Conservation (phyloP, 2,113 vertebrate species). For the Mustelus asterias region DNA sequence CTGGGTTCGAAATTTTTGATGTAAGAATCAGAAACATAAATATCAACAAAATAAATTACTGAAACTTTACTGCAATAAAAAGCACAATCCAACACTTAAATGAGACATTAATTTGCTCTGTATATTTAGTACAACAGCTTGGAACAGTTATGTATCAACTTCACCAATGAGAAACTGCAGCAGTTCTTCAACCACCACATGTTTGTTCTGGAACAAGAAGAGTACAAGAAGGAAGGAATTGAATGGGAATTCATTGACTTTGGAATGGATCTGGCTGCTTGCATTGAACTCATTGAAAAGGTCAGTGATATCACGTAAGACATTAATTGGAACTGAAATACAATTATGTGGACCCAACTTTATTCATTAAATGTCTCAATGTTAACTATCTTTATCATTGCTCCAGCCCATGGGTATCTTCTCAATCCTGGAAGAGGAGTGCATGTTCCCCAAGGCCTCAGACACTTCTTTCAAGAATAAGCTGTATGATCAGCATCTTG, state of each 20-base stretch:
- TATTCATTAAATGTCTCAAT: no score
- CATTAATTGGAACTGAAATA: background rate
- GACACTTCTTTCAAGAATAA: constrained; percentile 54
- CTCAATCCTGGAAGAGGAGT: constrained; percentile 63
- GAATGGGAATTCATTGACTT: constrained; percentile 54
- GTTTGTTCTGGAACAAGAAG: constrained; percentile 71
- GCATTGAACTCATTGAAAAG: constrained; percentile 64
- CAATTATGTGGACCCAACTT: background rate
- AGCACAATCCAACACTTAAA: background rate
- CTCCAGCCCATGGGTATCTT: constrained; percentile 56
- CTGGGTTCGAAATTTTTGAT: constrained; percentile 68
- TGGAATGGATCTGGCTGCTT: constrained; percentile 59
- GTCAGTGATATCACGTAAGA: constrained; percentile 34
- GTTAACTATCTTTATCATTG: background rate
- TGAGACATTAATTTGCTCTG: background rate
- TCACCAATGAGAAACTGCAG: constrained; percentile 71
- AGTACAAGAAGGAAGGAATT: constrained; percentile 69
- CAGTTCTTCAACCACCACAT: constrained; percentile 78
- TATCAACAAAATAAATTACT: background rate
- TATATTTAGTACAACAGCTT: constrained; percentile 60
- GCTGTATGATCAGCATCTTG: constrained; percentile 67
- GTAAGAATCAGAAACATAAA: constrained; percentile 47
- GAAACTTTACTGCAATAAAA: background rate
- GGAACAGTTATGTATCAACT: constrained; percentile 74
- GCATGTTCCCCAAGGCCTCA: constrained; percentile 56